Evolutionary conservation across 2,113 vertebrate species (phyloP).

Genomic region (Rhodinocichla rosea): DNA sequence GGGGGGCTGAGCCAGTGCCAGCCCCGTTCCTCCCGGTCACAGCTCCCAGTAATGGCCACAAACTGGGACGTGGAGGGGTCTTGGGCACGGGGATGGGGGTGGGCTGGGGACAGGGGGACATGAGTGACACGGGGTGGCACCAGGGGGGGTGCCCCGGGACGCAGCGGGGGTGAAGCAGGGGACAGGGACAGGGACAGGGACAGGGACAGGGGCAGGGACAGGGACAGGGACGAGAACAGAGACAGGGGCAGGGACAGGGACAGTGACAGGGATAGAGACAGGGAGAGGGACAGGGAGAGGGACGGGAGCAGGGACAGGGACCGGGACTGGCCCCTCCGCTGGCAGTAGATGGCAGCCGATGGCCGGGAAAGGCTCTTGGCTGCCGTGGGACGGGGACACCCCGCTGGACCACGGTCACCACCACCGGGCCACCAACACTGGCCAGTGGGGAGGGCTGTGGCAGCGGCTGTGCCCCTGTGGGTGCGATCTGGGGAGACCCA

Average conservation of each 20-base stretch:
- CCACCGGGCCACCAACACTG: neutral
- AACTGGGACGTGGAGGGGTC: neutral
- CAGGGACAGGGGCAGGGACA: too few relatives aligned
- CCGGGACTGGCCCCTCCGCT: neutral
- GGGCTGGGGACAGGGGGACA: neutral
- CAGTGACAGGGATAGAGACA: too few relatives aligned
- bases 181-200: too few relatives aligned
- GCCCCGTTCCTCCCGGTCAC: neutral
- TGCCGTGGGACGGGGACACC: neutral
- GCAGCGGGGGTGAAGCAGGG: neutral
- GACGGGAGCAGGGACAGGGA: neutral
- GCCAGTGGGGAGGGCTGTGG: accelerated
- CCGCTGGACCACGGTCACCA: neutral
- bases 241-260: too few relatives aligned
- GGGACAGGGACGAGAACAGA: too few relatives aligned
- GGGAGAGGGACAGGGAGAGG: too few relatives aligned
- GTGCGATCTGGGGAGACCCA: neutral
- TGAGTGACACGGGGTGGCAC: accelerated
- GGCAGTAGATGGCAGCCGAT: slow-evolving; percentile 11
- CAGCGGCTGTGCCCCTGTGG: neutral
- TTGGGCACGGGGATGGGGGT: neutral
- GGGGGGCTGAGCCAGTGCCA: too few relatives aligned
- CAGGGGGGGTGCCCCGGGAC: accelerated
- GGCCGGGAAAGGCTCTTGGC: neutral
- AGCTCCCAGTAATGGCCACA: neutral